Evolutionary conservation across 2,113 vertebrate species (phyloP), one percentile per base, ranked within the genome.

Genomic region (Solea senegalensis): DNA sequence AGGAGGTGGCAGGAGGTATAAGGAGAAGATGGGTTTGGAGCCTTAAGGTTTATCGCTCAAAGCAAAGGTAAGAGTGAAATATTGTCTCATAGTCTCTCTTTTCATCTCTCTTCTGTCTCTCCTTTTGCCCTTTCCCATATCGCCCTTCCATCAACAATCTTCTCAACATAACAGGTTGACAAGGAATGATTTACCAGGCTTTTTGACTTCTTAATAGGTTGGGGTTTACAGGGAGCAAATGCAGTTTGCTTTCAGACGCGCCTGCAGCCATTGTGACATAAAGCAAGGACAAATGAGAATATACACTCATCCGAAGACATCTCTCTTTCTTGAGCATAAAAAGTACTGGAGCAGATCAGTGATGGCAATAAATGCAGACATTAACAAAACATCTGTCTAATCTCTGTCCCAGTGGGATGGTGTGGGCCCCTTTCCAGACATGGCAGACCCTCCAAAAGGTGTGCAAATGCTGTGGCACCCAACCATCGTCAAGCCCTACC

Each of bases 391-490:
- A 40, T 54, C n/a, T 58, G 26, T 70, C 5, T 84, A 26, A 8
- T 67, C 21, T 65, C 16, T 60, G 62, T 69, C 52, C 26, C 90
- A 99, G 97, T 99, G 98, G 98, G 98, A 99, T 89, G 98, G 98
- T 6, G 96, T 97, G 68, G 97, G 98, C 80, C 97, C 97, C 86
- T 96, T 99, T 86, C 97, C 96, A 27, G 97, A 99, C 83, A 95
- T 96, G 67, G 93, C 95, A 39, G 96, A 99, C 80, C 96, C 97
- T 73, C 98, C 97, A 64, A 99, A 98, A 93, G 97, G 98, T 74
- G 97, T 99, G 91, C 97, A 99, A 93, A 98, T 99, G 96, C 92
- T 99, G 91, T 99, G 97, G 97, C 97, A 99, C 94, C 98, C 98
- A 52, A 98, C 97, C 84, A 98, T 99, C 86, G 97, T 99, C 88